phyloP scores from a whole-genome alignment of 2,113 vertebrate species.

The Fukomys damarensis region DNA sequence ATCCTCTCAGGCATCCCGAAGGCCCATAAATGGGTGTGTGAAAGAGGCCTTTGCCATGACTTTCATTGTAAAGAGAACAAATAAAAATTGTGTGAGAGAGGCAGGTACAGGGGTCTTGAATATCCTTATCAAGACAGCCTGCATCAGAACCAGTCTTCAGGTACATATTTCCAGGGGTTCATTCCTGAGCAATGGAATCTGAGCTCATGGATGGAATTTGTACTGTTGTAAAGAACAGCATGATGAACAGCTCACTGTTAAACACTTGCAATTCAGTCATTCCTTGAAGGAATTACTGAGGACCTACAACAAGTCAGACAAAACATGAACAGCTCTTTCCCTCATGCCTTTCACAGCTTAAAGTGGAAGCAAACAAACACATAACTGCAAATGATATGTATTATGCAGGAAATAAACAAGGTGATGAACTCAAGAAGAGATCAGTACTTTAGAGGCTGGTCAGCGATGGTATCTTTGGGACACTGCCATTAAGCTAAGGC shows the following conservation, averaged over 20 bases:
- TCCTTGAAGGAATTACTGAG: neutral
- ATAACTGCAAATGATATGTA: neutral
- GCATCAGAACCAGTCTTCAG: neutral
- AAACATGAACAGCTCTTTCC: neutral
- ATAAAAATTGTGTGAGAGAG: neutral
- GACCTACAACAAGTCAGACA: neutral
- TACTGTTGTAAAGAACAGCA: neutral
- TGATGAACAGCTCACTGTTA: neutral
- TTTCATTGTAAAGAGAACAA: neutral
- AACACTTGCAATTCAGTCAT: neutral
- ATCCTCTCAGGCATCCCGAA: neutral
- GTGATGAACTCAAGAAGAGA: neutral
- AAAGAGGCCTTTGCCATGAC: neutral
- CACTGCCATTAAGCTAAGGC: neutral
- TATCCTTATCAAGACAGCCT: neutral
- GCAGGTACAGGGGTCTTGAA: neutral
- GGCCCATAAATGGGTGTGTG: neutral
- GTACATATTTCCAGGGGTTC: neutral
- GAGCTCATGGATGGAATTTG: neutral
- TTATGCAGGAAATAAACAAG: neutral
- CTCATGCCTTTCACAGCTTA: neutral
- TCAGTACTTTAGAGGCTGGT: neutral
- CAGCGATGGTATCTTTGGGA: neutral
- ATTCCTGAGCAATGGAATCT: neutral
- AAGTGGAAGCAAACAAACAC: neutral